Percentiles rank a stretch among this genome's conserved stretches.
Conservation (phyloP, 2,113 vertebrate genomes). For the Chamaea fasciata region DNA sequence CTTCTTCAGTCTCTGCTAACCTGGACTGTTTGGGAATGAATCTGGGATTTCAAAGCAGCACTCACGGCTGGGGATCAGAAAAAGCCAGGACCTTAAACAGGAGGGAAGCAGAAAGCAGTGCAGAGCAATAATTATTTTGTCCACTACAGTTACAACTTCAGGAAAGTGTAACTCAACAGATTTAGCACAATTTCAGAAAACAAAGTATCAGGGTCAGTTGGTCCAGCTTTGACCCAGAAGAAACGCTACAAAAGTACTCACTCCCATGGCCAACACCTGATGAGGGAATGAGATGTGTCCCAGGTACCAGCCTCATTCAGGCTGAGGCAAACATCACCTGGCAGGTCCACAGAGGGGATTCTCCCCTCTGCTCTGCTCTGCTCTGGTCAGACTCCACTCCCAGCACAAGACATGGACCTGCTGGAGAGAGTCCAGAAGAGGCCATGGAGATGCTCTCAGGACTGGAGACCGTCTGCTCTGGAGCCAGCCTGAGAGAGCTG, state of each 20-base stretch:
- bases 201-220: not conserved
- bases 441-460: not conserved
- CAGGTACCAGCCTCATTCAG: not conserved
- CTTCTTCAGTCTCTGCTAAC: not conserved
- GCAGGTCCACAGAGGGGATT: not conserved
- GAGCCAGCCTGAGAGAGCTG: not conserved
- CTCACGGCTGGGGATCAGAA: not conserved
- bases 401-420: not conserved
- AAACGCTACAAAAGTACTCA: not conserved
- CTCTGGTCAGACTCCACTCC: not conserved
- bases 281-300: not conserved
- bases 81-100: not conserved
- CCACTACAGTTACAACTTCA: not conserved
- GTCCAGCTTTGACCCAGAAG: not conserved
- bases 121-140: not conserved
- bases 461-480: not conserved
- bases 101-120: not conserved
- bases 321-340: not conserved
- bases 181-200: not conserved
- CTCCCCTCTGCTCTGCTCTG: fast-evolving
- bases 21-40: not conserved
- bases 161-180: not conserved
- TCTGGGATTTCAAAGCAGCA: not conserved
- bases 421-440: not conserved
- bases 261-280: fast-evolving